Evolutionary conservation across 1,140 invertebrate genomes (phyloP), one percentile per base, ranked within the genome.

Genomic region (Campoletis sonorensis): DNA sequence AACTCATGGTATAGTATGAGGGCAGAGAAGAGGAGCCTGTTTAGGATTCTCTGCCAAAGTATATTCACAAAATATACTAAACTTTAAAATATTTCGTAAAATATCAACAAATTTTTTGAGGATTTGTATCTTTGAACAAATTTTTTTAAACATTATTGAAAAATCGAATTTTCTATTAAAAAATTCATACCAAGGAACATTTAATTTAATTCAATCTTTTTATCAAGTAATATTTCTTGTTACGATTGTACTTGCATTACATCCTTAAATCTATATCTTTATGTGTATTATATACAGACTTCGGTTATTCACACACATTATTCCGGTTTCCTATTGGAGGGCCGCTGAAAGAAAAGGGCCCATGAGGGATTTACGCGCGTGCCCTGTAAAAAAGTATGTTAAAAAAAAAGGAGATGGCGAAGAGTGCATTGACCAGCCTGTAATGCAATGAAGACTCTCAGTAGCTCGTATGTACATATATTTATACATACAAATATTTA

Each of bases 251-350:
- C 40, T 45, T 45, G 40, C 40, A 45, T 45, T 45, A 4, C 40
- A 45, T 45, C 40, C 11, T 45, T 13, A 13, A 45, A 45, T 67
- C 78, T 81, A 83, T 73, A 45, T 45, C 40, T 45, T 5, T 45
- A 45, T 45, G 40, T 45, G 40, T 33, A 7, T 33, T 7, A n/a
- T n/a, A n/a, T 4, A 37, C 37, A 37, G 4, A 37, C 37, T 4
- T 10, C 4, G 4, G 37, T 45, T 45, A 45, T 45, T 45, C 51
- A 54, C 51, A 54, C 51, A n/a, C 18, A 76, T 80, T 84, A 84
- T 84, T 84, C 83, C 84, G 79, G 82, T 84, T 84, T 84, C 76
- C 79, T 79, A 83, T 81, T 37, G 30, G 15, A n/a, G 68, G 68
- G 33, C 30, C 68, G 33, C 30, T 15, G 68, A 40, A 71, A 71